Percentiles rank a stretch among this genome's conserved stretches.
phyloP scores from a whole-genome alignment of 2,113 vertebrate species.

The Grammomys surdaster region DNA sequence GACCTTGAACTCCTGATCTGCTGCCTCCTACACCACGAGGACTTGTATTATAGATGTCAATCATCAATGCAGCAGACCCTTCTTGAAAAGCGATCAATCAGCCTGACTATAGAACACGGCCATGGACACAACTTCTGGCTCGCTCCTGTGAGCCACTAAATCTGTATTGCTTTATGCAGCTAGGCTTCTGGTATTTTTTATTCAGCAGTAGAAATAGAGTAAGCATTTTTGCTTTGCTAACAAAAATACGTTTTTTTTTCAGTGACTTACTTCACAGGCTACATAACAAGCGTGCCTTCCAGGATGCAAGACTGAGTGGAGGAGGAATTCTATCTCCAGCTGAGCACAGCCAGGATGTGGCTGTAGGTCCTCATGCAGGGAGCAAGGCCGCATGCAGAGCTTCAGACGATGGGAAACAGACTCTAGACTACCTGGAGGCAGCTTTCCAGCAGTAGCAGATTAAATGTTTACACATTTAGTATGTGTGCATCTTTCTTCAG shows the following conservation, averaged over 20 bases:
- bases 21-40: background rate
- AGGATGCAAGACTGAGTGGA: background rate
- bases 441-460: background rate
- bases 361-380: background rate
- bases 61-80: no score
- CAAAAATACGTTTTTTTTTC: background rate
- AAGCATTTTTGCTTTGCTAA: background rate
- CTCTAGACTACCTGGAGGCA: background rate
- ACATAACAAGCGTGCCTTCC: background rate
- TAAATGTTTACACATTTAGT: background rate
- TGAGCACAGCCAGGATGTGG: background rate
- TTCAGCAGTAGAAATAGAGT: background rate
- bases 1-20: background rate
- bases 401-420: background rate
- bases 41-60: background rate
- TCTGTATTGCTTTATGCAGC: background rate
- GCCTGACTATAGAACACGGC: background rate
- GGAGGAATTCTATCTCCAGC: background rate
- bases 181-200: background rate
- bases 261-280: background rate
- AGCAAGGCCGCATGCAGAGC: background rate
- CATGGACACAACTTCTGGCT: background rate
- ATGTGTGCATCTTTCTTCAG: background rate
- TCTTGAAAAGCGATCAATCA: background rate
- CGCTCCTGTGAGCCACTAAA: background rate